phyloP scores from a whole-genome alignment of 2,888 invertebrate genomes.

The Diabrotica balteata region DNA sequence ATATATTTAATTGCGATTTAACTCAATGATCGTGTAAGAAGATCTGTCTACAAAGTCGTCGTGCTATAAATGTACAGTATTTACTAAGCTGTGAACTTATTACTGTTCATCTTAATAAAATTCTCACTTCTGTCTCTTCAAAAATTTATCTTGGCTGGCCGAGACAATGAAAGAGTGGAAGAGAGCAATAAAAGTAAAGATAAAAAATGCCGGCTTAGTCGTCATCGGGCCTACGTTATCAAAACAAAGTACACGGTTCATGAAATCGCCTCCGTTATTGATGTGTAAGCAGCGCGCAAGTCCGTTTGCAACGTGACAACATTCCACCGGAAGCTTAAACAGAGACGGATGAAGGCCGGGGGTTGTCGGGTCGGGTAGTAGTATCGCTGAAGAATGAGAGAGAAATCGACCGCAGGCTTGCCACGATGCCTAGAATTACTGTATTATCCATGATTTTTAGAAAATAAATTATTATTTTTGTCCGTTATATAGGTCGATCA shows the following conservation, averaged over 20 bases:
- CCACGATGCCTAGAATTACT: too few species aligned
- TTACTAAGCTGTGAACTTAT: too few species aligned
- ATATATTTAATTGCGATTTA: too few species aligned
- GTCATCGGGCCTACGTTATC: conserved; percentile 25
- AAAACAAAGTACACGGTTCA: conserved; percentile 22
- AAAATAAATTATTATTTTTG: too few species aligned
- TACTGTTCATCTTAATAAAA: too few species aligned
- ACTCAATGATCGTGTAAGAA: too few species aligned
- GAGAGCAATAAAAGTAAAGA: conserved; percentile 2
- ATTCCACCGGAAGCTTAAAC: conserved; percentile 19
- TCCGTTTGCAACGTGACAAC: conserved; percentile 27
- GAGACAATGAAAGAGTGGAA: conserved; percentile 17
- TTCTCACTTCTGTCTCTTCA: too few species aligned
- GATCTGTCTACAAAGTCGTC: too few species aligned
- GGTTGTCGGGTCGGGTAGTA: conserved; percentile 12
- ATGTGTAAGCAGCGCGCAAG: conserved; percentile 29
- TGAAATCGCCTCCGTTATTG: conserved; percentile 28
- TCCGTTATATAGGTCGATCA: too few species aligned
- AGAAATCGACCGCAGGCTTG: conserved; percentile 10
- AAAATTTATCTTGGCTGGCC: neutral
- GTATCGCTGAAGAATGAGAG: conserved; percentile 5
- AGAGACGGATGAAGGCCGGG: conserved; percentile 17
- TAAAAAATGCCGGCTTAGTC: conserved; percentile 19
- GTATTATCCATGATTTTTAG: too few species aligned
- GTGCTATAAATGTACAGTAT: too few species aligned